These are phyloP conservation scores for Ptiloglossa arizonensis DNA, from an alignment of 1,140 invertebrate species.

Conservation along the genomic window DNA sequence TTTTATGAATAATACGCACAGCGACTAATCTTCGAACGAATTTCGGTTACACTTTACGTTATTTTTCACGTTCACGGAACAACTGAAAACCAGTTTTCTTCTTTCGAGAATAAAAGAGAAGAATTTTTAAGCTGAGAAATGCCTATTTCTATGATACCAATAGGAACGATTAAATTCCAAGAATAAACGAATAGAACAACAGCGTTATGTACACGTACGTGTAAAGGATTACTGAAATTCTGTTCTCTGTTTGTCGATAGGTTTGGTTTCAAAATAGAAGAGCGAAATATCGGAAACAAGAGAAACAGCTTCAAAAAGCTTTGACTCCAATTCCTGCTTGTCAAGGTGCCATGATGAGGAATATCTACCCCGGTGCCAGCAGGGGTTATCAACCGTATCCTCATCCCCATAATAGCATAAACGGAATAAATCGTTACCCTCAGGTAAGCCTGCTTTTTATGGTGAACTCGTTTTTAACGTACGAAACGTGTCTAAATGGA, in stretches of 20 bases:
- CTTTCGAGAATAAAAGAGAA: too few relatives aligned
- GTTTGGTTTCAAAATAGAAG: conserved; percentile 99
- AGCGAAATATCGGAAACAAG: conserved; percentile 98
- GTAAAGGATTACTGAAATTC: neutral
- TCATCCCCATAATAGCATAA: conserved; percentile 88
- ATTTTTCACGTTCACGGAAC: too few relatives aligned
- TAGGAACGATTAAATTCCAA: too few relatives aligned
- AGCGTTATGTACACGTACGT: too few relatives aligned
- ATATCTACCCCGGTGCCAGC: conserved; percentile 94
- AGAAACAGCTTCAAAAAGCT: conserved; percentile 98
- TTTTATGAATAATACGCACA: too few relatives aligned
- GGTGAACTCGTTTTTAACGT: neutral
- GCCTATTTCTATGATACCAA: too few relatives aligned
- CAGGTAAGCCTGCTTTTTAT: conserved; percentile 85
- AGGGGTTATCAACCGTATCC: conserved; percentile 96
- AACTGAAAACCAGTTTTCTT: too few relatives aligned
- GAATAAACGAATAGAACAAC: too few relatives aligned
- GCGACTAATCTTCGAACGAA: too few relatives aligned
- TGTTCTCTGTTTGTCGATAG: conserved; percentile 80
- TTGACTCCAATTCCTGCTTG: conserved; percentile 94
- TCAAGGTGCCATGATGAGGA: conserved; percentile 98
- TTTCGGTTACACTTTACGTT: too few relatives aligned
- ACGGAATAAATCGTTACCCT: conserved; percentile 96
- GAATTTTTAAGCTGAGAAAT: too few relatives aligned
- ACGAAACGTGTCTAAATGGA: too few relatives aligned